A percentile compares a stretch with the other conserved stretches of the same genome.
Evolutionary conservation across 2,113 vertebrate species (phyloP).

Genomic region (Megalops atlanticus): DNA sequence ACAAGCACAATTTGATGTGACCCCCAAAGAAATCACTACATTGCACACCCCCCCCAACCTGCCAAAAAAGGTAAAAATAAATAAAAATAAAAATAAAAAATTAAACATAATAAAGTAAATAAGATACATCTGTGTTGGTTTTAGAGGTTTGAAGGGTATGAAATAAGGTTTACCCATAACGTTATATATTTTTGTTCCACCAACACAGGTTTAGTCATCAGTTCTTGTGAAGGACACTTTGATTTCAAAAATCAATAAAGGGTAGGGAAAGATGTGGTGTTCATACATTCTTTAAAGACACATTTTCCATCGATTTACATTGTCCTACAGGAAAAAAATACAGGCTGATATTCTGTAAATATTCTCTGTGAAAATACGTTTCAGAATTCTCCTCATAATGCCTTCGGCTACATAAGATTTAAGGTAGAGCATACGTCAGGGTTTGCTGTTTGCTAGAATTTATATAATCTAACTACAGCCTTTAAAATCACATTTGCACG

Average conservation of each 20-base stretch:
- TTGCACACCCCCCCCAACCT: too few relatives aligned
- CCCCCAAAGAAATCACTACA: background rate
- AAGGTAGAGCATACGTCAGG: background rate
- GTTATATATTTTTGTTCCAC: constrained; percentile 1
- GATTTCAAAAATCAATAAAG: constrained; percentile 8
- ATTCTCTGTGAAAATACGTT: background rate
- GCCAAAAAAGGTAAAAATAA: background rate
- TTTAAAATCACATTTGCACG: background rate
- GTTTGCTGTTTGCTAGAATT: too few relatives aligned
- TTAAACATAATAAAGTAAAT: background rate
- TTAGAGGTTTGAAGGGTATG: too few relatives aligned
- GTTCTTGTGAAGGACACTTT: background rate
- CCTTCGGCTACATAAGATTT: background rate
- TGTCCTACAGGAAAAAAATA: background rate
- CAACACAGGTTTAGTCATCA: constrained; percentile 14
- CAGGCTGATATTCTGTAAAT: too few relatives aligned
- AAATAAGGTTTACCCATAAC: background rate
- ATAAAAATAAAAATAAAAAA: background rate
- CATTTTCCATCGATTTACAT: background rate
- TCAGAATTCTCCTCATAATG: background rate
- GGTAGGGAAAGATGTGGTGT: background rate
- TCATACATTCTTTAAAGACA: background rate
- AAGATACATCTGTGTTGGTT: background rate
- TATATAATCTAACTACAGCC: background rate
- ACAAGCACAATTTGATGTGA: background rate